These are phyloP conservation scores for Lynx canadensis DNA, from an alignment of 2,113 vertebrate species.

Conservation along the genomic window DNA sequence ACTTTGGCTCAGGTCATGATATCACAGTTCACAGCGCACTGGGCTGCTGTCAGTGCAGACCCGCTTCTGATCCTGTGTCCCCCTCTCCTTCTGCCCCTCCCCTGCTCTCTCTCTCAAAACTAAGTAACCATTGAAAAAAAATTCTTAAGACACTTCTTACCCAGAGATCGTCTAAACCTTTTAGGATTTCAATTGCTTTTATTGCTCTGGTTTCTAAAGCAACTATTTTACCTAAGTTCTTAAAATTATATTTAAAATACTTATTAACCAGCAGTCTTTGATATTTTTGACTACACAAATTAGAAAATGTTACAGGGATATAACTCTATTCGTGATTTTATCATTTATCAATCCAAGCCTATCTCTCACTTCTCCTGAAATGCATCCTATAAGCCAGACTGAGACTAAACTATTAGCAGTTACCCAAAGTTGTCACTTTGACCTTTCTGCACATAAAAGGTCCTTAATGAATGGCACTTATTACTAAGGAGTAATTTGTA, in stretches of 20 bases:
- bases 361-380: slow-evolving; percentile 32
- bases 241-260: slow-evolving; percentile 56
- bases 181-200: slow-evolving; percentile 44
- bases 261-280: slow-evolving; percentile 6
- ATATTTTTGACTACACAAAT: slow-evolving; percentile 6
- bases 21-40: no score
- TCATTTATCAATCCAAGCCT: not conserved
- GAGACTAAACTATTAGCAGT: slow-evolving; percentile 23
- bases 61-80: no score
- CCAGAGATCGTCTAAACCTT: not conserved
- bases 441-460: not conserved
- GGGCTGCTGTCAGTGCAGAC: no score
- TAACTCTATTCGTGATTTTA: slow-evolving; percentile 25
- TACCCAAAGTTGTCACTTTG: not conserved
- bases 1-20: no score
- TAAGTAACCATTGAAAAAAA: not conserved
- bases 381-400: not conserved
- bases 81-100: no score
- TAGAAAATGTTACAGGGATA: not conserved
- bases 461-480: not conserved
- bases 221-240: slow-evolving; percentile 29
- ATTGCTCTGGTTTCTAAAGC: slow-evolving; percentile 21
- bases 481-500: slow-evolving; percentile 1
- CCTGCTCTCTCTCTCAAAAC: no score
- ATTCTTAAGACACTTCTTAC: not conserved